These are phyloP conservation scores for Neosalanx taihuensis DNA, from an alignment of 2,797 vertebrate species.

Conservation along the genomic window DNA sequence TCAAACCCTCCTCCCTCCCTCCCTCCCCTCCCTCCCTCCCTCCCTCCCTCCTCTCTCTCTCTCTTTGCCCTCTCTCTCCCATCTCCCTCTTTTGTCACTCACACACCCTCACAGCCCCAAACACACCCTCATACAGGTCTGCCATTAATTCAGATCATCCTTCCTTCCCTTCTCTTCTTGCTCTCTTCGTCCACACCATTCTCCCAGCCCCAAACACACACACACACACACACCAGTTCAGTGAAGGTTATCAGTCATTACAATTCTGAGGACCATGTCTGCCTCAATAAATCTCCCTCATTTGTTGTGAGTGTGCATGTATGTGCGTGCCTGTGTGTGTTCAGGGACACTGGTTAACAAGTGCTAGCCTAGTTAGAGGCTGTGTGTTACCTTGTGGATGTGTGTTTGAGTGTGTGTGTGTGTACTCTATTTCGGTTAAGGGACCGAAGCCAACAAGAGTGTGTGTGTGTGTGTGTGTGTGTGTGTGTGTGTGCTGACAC, in stretches of 20 bases:
- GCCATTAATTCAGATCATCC: not conserved
- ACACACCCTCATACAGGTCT: slow-evolving; percentile 20
- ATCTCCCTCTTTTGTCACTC: slow-evolving; percentile 5
- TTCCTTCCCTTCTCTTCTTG: slow-evolving; percentile 14
- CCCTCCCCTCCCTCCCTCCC: not conserved
- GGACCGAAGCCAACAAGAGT: too few relatives aligned
- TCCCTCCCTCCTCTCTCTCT: not conserved
- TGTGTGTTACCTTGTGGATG: too few relatives aligned
- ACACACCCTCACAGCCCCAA: slow-evolving; percentile 41
- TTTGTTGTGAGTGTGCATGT: not conserved
- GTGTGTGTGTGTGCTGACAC: slow-evolving; percentile 4
- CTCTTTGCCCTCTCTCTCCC: not conserved
- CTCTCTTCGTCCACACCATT: slow-evolving; percentile 17
- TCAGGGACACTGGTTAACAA: not conserved
- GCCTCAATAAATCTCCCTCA: too few relatives aligned
- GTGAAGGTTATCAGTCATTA: too few relatives aligned
- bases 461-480: too few relatives aligned
- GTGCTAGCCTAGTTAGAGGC: too few relatives aligned
- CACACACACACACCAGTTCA: too few relatives aligned
- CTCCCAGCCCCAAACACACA: not conserved
- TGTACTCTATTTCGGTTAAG: too few relatives aligned
- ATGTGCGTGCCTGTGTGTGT: not conserved
- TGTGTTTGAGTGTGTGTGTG: too few relatives aligned
- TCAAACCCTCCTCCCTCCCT: not conserved
- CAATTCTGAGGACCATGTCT: too few relatives aligned